Percentiles rank a stretch among this genome's conserved stretches.
These are phyloP conservation scores for Lepilemur septentrionalis DNA, from an alignment of 2,797 vertebrate genomes.

Conservation along the genomic window DNA sequence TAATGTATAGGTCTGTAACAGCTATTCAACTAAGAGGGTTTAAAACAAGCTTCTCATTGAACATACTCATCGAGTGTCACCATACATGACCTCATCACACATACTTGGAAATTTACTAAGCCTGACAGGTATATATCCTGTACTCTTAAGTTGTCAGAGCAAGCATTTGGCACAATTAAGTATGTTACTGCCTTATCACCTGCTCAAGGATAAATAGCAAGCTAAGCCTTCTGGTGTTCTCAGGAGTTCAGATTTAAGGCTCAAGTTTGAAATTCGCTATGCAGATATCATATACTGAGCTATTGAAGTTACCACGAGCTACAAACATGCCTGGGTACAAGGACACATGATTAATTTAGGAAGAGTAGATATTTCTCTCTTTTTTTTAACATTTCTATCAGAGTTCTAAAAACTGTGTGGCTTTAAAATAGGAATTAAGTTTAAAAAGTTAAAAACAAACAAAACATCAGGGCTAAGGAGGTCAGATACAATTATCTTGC, in stretches of 20 bases:
- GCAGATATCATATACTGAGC: not conserved
- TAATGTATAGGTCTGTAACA: conserved; percentile 20
- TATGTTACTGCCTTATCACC: not conserved
- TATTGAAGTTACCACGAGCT: not conserved
- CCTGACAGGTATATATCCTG: not conserved
- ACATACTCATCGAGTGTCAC: conserved; percentile 61
- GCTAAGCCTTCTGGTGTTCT: not conserved
- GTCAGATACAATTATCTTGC: not conserved
- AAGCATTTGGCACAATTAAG: not conserved
- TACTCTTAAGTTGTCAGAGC: not conserved
- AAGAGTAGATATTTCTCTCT: not conserved
- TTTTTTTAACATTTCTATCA: not conserved
- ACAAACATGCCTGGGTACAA: not conserved
- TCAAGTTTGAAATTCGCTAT: not conserved
- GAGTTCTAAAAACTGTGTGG: not conserved
- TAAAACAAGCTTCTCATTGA: conserved; percentile 54
- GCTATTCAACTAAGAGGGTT: conserved; percentile 47
- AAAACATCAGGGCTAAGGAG: not conserved
- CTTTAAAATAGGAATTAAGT: conserved; percentile 2
- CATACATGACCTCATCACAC: conserved; percentile 55
- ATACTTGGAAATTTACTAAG: not conserved
- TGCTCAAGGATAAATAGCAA: not conserved
- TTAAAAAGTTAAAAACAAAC: not conserved
- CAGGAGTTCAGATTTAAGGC: conserved; percentile 1
- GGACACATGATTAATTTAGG: not conserved